These are phyloP conservation scores for Ophioderma brevispina DNA, from an alignment of 35 echinoderm and acorn worm genomes.

Conservation along the genomic window DNA sequence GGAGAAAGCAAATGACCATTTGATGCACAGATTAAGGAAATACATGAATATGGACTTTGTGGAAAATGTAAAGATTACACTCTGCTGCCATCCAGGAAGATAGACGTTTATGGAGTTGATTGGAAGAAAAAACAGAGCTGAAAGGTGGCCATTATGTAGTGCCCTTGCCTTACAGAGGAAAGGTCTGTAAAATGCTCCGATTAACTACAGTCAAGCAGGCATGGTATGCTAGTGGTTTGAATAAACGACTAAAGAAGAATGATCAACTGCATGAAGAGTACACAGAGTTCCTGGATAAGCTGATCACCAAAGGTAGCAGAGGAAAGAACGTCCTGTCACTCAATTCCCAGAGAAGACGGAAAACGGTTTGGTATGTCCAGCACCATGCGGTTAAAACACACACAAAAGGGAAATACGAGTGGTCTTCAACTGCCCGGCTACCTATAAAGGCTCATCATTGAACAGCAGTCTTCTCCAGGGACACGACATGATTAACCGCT, in stretches of 20 bases:
- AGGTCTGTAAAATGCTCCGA: slow-evolving; percentile 2
- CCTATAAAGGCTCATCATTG: slow-evolving; percentile 12
- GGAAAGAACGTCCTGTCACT: slow-evolving; percentile 9
- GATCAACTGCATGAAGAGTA: slow-evolving; percentile 22
- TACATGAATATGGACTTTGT: slow-evolving; percentile 11
- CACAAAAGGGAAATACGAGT: slow-evolving; percentile 14
- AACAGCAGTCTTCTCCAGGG: slow-evolving; percentile 13
- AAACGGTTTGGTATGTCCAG: slow-evolving; percentile 38
- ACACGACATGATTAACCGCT: neutral
- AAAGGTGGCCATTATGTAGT: slow-evolving; percentile 27
- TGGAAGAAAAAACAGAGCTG: slow-evolving; percentile 2
- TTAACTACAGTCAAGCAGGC: slow-evolving; percentile 41
- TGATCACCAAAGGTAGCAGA: slow-evolving; percentile 44
- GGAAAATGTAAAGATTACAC: neutral
- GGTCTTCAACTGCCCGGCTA: slow-evolving; percentile 24
- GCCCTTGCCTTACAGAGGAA: neutral
- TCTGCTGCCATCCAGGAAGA: slow-evolving; percentile 8
- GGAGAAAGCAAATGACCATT: neutral
- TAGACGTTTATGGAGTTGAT: slow-evolving; percentile 17
- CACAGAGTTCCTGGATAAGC: slow-evolving; percentile 22
- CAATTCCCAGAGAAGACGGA: neutral
- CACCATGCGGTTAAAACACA: slow-evolving; percentile 24
- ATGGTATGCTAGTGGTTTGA: neutral
- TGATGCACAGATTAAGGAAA: neutral
- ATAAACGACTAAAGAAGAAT: neutral